Evolutionary conservation across 2,797 vertebrate species (phyloP).

Genomic region (Leptoclinus maculatus): DNA sequence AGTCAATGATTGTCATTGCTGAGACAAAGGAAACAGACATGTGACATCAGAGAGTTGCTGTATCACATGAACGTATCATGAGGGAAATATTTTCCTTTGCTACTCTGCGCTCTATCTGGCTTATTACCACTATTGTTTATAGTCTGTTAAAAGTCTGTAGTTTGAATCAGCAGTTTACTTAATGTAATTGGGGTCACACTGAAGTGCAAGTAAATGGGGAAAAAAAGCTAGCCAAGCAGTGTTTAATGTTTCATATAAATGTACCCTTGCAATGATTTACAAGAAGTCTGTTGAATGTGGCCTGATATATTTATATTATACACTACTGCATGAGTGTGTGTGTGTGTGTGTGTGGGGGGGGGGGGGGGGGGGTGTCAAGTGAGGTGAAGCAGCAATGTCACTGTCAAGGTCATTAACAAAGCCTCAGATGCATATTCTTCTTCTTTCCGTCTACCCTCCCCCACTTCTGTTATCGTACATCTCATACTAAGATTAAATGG

Average conservation of each 20-base stretch:
- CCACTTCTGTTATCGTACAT: conserved; percentile 8
- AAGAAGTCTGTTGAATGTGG: conserved; percentile 59
- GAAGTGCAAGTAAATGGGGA: conserved; percentile 73
- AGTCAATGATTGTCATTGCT: conserved; percentile 14
- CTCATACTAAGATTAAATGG: neutral
- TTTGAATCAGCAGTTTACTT: conserved; percentile 74
- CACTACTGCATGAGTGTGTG: conserved; percentile 38
- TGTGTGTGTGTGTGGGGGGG: conserved; percentile 36
- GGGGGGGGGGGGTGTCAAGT: conserved; percentile 15
- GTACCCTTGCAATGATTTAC: conserved; percentile 72
- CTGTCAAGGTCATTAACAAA: conserved; percentile 76
- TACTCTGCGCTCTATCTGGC: neutral
- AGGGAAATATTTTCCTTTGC: neutral
- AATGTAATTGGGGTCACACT: conserved; percentile 79
- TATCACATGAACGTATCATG: conserved; percentile 6
- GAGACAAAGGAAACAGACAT: conserved; percentile 21
- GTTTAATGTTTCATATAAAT: conserved; percentile 78
- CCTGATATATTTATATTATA: conserved; percentile 74
- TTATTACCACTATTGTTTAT: conserved; percentile 45
- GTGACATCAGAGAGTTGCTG: conserved; percentile 19
- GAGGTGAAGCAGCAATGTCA: conserved; percentile 63
- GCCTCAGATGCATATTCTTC: conserved; percentile 64
- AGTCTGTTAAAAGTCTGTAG: conserved; percentile 61
- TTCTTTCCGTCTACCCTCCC: conserved; percentile 47
- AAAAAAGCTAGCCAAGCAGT: conserved; percentile 55